A percentile compares a stretch with the other conserved stretches of the same genome.
These are phyloP conservation scores for Microctenopoma lineatum DNA, from an alignment of 2,797 vertebrate species.

Conservation along the genomic window DNA sequence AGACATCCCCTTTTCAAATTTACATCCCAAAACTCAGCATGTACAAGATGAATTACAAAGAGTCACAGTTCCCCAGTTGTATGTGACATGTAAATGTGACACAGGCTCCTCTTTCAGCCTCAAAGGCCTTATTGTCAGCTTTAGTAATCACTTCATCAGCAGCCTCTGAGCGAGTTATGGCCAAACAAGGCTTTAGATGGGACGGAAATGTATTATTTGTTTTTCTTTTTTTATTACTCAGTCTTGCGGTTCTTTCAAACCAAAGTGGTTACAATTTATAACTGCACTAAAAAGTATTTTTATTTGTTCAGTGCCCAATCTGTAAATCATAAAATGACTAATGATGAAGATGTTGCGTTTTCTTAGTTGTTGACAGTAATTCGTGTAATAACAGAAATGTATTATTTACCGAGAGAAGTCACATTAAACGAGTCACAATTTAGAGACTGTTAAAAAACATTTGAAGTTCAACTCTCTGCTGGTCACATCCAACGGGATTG, in stretches of 20 bases:
- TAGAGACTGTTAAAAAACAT: too few species aligned
- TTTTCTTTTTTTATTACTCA: constrained; percentile 7
- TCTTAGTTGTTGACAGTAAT: too few species aligned
- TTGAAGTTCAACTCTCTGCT: too few species aligned
- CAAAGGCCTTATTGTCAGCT: constrained; percentile 78
- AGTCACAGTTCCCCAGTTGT: constrained; percentile 74
- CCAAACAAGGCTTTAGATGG: not conserved
- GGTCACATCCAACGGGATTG: not conserved
- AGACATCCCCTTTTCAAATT: constrained; percentile 53
- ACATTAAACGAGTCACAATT: too few species aligned
- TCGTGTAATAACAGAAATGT: too few species aligned
- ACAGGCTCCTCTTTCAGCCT: constrained; percentile 59
- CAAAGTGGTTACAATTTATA: too few species aligned
- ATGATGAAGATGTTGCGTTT: too few species aligned
- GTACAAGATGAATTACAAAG: constrained; percentile 72
- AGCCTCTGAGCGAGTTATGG: constrained; percentile 41
- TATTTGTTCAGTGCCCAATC: too few species aligned
- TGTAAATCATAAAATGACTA: too few species aligned
- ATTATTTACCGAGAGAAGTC: too few species aligned
- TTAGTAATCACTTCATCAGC: constrained; percentile 65
- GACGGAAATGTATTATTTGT: constrained; percentile 37
- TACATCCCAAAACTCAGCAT: constrained; percentile 48
- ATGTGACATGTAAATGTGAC: constrained; percentile 81
- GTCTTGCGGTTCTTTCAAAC: not conserved
- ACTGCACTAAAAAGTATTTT: too few species aligned